phyloP scores from a whole-genome alignment of 2,797 vertebrate species.

The Sebastes hopkinsi region DNA sequence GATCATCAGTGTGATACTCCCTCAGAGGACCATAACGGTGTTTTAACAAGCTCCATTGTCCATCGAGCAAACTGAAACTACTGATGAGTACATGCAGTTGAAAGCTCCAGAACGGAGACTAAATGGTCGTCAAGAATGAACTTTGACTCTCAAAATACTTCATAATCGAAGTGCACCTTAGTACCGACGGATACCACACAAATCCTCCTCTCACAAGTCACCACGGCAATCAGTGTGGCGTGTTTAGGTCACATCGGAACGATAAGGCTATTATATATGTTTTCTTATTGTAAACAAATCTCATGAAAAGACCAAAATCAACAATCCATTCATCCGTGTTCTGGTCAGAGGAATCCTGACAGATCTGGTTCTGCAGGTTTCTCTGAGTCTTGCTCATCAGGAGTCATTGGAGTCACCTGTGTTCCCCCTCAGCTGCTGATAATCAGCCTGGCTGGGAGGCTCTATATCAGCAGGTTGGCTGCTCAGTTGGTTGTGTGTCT shows the following conservation, averaged over 20 bases:
- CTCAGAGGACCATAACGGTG: no score
- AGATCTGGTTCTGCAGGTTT: no score
- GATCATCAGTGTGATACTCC: no score
- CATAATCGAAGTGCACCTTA: not conserved
- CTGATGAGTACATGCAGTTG: not conserved
- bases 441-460: no score
- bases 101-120: not conserved
- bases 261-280: not conserved
- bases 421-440: no score
- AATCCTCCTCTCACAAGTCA: no score
- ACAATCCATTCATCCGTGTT: not conserved
- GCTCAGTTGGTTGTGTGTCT: no score
- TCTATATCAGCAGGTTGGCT: no score
- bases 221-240: not conserved
- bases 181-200: no score
- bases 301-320: not conserved
- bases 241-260: not conserved
- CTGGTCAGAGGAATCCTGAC: no score
- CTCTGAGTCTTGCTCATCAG: no score
- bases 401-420: no score
- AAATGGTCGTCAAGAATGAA: not conserved
- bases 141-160: not conserved
- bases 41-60: not conserved
- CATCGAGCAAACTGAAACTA: not conserved
- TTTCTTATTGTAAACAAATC: not conserved